These are phyloP conservation scores for Notamacropus eugenii DNA, from an alignment of 2,797 vertebrate species.

Conservation along the genomic window DNA sequence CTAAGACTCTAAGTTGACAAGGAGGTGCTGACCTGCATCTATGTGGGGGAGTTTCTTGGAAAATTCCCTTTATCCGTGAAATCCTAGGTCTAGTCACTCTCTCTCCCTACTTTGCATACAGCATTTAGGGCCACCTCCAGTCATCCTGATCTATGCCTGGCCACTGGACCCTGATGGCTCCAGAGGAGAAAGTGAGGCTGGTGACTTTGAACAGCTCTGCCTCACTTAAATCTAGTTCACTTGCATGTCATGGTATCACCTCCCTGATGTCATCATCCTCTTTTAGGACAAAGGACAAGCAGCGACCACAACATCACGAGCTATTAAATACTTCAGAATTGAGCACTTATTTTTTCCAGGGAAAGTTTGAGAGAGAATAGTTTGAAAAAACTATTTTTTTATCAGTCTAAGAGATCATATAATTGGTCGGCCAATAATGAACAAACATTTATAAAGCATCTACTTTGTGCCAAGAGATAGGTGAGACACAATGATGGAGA, in stretches of 20 bases:
- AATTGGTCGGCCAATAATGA: not conserved
- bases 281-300: too few relatives aligned
- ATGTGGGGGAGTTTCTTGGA: not conserved
- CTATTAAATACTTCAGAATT: not conserved
- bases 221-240: too few relatives aligned
- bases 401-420: not conserved
- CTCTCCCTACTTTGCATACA: not conserved
- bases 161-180: too few relatives aligned
- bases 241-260: too few relatives aligned
- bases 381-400: not conserved
- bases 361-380: not conserved
- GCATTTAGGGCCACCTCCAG: not conserved
- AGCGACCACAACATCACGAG: not conserved
- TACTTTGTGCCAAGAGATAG: not conserved
- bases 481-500: not conserved
- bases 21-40: not conserved
- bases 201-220: too few relatives aligned
- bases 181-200: too few relatives aligned
- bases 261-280: too few relatives aligned
- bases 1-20: not conserved
- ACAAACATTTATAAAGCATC: not conserved
- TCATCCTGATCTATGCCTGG: too few relatives aligned
- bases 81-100: not conserved
- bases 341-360: not conserved
- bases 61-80: not conserved